Percentiles rank a stretch among this genome's conserved stretches.
These are phyloP conservation scores for Sphyrna mokarran DNA, from an alignment of 2,113 vertebrate species.

Conservation along the genomic window DNA sequence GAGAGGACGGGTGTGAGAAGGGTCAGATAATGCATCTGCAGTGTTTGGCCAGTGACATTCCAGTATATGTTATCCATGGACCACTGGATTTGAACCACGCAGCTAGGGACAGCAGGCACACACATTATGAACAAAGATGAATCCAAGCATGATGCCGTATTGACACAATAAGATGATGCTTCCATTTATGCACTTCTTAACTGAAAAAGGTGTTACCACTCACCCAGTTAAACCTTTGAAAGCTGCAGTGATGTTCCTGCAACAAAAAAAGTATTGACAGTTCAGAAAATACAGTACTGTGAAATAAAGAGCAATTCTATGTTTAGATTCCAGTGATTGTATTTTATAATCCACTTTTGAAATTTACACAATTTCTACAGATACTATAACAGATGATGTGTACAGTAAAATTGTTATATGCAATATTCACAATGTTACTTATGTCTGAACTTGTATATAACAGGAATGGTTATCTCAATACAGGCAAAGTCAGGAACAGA, in stretches of 20 bases:
- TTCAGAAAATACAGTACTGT: constrained; percentile 14
- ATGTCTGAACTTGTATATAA: constrained; percentile 20
- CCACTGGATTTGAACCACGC: not conserved
- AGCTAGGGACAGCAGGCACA: not conserved
- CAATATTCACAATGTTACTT: constrained; percentile 24
- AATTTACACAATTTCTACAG: constrained; percentile 23
- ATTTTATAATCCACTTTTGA: constrained; percentile 29
- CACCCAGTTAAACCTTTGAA: not conserved
- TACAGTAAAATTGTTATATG: not conserved
- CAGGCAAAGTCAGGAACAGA: constrained; percentile 7
- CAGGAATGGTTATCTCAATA: not conserved
- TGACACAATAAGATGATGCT: not conserved
- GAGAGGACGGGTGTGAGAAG: not conserved
- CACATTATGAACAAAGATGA: not conserved
- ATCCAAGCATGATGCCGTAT: not conserved
- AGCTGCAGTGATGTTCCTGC: not conserved
- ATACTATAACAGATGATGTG: constrained; percentile 21
- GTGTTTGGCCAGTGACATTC: constrained; percentile 17
- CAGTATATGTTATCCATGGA: not conserved
- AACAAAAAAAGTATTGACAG: not conserved
- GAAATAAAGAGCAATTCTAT: constrained; percentile 27
- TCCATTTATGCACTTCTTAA: not conserved
- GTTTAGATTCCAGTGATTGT: constrained; percentile 16
- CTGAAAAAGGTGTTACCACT: not conserved
- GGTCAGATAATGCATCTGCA: constrained; percentile 25